Base-by-base conservation (phyloP, 2,113 vertebrate genomes). In the Leucosticte australis region DNA sequence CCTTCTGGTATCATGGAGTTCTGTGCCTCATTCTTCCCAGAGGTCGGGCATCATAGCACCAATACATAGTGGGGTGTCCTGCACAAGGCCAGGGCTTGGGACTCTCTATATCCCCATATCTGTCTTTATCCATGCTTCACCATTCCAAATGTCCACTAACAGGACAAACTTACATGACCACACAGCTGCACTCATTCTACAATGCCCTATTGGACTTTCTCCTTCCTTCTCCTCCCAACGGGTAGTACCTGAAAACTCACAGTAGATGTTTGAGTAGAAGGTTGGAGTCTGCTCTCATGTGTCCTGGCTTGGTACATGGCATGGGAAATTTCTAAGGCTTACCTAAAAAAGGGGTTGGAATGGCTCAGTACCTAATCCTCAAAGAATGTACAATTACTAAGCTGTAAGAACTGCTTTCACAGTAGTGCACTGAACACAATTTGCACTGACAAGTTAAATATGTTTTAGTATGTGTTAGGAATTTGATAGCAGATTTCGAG, bases 121-220 rank as follows among this genome's bases (percentile, higher is more conserved):
- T 55, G 14, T 17, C 13, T 23, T 5, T 28, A 80, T 19, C 30
- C 26, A 15, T 41, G 24, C 7, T 53, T 13, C 22, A 44, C 5
- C 11, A 50, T 73, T 64, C 44, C 59, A 56, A 63, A 52, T 28
- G 6, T 9, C 49, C 37, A 39, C 10, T 28, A 3, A 76, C 4
- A 55, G 35, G 44, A 73, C 21, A 84, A 65, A 62, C 35, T 21
- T 35, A 21, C 6, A 8, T 8, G 50, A 60, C 15, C 10, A 10
- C 21, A 42, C 5, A 1, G 1, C 13, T 20, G 5, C 17, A 17
- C 14, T 30, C 4, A 0, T 39, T 24, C 11, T 53, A 7, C 11
- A 44, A 26, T 8, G 27, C 11, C 14, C 15, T 30, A 9, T 4
- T 79, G 30, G 39, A 74, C 27, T 5, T 42, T n/a, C 39, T 33